Evolutionary conservation across 2,797 vertebrate genomes (phyloP), one percentile per base, ranked within the genome.

Genomic region (Diceros bicornis): DNA sequence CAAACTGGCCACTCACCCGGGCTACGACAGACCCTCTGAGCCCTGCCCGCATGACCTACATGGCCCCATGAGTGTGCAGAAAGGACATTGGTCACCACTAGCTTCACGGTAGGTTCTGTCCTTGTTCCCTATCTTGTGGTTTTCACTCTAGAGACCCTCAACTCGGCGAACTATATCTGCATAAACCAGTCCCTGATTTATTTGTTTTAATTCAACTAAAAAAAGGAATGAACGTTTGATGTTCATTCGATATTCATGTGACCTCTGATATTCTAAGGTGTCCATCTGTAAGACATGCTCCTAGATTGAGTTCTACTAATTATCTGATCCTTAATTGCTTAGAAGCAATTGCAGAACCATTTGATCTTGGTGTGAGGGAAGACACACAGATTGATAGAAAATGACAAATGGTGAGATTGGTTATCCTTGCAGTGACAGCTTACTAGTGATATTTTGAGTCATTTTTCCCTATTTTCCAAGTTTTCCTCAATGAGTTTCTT

Each of bases 231-330:
- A 32, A 23, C 27, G 0, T 23, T 93, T 91, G 9, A 2, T 7
- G 6, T 75, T 50, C 52, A 2, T 23, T 7, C 74, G 47, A 82
- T 34, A 32, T 57, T n/a, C 86, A 50, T 50, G 2, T 20, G 52
- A 57, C 11, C 47, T 71, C 16, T 55, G 90, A 90, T 27, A 32
- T 0, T 61, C 2, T 62, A 86, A 74, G 14, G 23, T 81, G 32
- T 68, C 37, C 29, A 0, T 1, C 89, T 77, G 4, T 2, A 79
- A 47, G 17, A 59, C 7, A 32, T 6, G 34, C 7, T 9, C 44
- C 9, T 20, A 25, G 21, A 20, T 1, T 25, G 2, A 0, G 18
- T 6, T 84, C 74, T 21, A 2, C 6, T 0, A 32, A 0, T 29
- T 13, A 62, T 18, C 57, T 59, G 2, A 71, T 32, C 17, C 8